Conservation (phyloP, 2,888 invertebrate species). For the Cheiracanthium punctorium region DNA sequence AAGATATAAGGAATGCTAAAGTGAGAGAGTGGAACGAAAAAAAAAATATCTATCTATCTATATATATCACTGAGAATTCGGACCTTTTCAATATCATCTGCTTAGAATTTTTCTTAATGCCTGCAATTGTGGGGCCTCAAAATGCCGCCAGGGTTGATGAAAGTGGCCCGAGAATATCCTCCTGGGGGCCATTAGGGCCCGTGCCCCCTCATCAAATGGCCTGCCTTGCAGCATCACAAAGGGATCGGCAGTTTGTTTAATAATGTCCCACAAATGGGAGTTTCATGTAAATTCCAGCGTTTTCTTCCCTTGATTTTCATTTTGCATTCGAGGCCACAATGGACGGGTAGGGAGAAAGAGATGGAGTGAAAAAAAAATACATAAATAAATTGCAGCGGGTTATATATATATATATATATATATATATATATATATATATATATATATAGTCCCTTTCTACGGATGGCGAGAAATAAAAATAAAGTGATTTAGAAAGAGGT, state of each 20-base stretch:
- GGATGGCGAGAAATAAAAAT: constrained; percentile 16
- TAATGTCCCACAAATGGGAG: constrained; percentile 69
- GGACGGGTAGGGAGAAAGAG: constrained; percentile 25
- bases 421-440: no score
- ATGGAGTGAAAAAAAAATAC: neutral
- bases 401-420: no score
- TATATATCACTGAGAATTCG: constrained; percentile 25
- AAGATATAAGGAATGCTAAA: constrained; percentile 56
- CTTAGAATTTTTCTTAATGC: constrained; percentile 70
- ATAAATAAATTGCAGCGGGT: neutral
- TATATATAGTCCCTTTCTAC: neutral
- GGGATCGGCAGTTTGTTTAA: constrained; percentile 64
- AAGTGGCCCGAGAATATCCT: constrained; percentile 61
- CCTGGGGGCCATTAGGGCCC: constrained; percentile 47
- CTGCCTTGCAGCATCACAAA: constrained; percentile 48
- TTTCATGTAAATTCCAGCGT: constrained; percentile 72
- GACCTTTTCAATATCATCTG: constrained; percentile 67
- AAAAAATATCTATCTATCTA: no score
- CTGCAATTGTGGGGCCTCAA: constrained; percentile 57
- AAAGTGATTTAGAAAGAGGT: constrained; percentile 6
- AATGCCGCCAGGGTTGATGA: constrained; percentile 60
- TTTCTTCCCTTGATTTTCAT: constrained; percentile 70
- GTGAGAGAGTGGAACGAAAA: constrained; percentile 30
- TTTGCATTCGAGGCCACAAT: constrained; percentile 37
- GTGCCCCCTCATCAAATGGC: constrained; percentile 23